Conservation (phyloP, 2,888 invertebrate species). For the Eupeodes latifasciatus region DNA sequence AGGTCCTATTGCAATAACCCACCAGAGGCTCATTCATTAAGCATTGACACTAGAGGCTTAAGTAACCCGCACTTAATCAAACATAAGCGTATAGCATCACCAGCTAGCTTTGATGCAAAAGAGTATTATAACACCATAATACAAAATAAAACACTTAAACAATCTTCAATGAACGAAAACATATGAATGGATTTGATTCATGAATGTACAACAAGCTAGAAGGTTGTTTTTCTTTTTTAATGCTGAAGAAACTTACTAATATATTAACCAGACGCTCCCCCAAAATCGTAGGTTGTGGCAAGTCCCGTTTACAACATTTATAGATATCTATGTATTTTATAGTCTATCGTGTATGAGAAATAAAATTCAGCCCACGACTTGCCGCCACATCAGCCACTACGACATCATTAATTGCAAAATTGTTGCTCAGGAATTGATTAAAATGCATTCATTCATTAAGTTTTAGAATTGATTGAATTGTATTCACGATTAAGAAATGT, state of each 20-base stretch:
- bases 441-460: constrained; percentile 62
- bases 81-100: constrained; percentile 3
- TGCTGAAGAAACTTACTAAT: constrained; percentile 6
- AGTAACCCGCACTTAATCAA: constrained; percentile 56
- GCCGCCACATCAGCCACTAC: constrained; percentile 17
- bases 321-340: constrained; percentile 31
- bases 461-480: constrained; percentile 37
- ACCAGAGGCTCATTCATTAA: constrained; percentile 18
- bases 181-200: constrained; percentile 70
- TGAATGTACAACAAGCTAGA: constrained; percentile 43
- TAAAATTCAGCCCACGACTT: constrained; percentile 51
- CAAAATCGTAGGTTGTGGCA: constrained; percentile 59
- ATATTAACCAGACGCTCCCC: constrained; percentile 66
- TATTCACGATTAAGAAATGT: not conserved
- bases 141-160: constrained; percentile 31
- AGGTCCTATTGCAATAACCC: no score
- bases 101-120: constrained; percentile 53
- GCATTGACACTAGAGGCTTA: constrained; percentile 58
- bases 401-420: constrained; percentile 61
- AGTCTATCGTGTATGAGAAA: constrained; percentile 17
- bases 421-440: not conserved
- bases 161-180: constrained; percentile 15
- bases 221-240: constrained; percentile 24
- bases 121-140: constrained; percentile 16
- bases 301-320: constrained; percentile 1